A percentile compares a stretch with the other conserved stretches of the same genome.
phyloP scores from a whole-genome alignment of 2,888 invertebrate species.

The Lepas anatifera region DNA sequence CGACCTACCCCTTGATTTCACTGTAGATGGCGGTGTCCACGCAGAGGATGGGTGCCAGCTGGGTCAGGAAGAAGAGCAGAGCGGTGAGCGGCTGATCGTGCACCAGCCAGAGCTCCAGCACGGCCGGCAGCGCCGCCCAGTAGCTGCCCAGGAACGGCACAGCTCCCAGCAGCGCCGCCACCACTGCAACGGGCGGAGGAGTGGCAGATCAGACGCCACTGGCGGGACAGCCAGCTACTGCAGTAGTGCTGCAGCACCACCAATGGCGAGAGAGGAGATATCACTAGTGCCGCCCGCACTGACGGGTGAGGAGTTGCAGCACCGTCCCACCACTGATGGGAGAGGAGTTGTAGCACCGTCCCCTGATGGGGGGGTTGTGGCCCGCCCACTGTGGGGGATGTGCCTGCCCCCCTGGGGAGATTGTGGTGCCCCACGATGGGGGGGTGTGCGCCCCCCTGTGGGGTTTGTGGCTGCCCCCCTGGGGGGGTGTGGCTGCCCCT shows the following conservation, averaged over 20 bases:
- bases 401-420: too few species aligned
- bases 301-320: too few species aligned
- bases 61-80: constrained; percentile 61
- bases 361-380: too few species aligned
- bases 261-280: constrained; percentile 7
- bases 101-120: constrained; percentile 86
- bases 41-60: constrained; percentile 79
- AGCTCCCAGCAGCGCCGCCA: constrained; percentile 86
- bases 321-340: too few species aligned
- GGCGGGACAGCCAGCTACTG: background rate
- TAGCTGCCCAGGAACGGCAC: constrained; percentile 85
- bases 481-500: too few species aligned
- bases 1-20: constrained; percentile 83
- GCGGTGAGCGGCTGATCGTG: constrained; percentile 74
- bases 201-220: background rate
- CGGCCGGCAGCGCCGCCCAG: constrained; percentile 86
- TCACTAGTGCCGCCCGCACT: constrained; percentile 12
- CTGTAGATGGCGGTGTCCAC: constrained; percentile 93
- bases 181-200: constrained; percentile 41
- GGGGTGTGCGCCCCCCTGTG: too few species aligned
- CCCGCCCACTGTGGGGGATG: too few species aligned
- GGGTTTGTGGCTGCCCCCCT: too few species aligned
- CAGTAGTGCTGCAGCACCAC: background rate
- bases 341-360: too few species aligned
- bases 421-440: too few species aligned